phyloP scores from a whole-genome alignment of 2,888 invertebrate genomes.

The Dryocosmus kuriphilus region DNA sequence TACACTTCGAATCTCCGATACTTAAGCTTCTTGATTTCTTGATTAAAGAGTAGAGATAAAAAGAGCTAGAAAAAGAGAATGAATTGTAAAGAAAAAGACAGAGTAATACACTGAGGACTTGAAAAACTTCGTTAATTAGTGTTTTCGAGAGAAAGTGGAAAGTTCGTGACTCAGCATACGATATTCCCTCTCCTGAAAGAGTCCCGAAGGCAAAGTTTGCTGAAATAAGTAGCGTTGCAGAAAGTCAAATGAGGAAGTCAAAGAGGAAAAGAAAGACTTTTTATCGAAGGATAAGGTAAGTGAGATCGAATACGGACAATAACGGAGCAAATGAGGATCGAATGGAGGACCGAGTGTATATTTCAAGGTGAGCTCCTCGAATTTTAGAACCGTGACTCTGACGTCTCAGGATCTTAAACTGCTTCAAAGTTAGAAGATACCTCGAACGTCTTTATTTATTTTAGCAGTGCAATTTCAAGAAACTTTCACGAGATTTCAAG shows the following conservation, averaged over 20 bases:
- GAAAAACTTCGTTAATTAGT: not conserved
- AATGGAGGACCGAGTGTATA: not conserved
- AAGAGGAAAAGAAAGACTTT: not conserved
- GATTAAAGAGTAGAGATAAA: not conserved
- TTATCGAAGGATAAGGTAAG: not conserved
- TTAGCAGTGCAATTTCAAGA: not conserved
- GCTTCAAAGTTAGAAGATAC: not conserved
- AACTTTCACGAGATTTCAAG: not conserved
- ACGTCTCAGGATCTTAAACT: not conserved
- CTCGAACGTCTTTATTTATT: no score
- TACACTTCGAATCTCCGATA: not conserved
- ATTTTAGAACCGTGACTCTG: not conserved
- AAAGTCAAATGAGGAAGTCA: not conserved
- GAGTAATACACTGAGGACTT: not conserved
- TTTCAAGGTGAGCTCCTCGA: not conserved
- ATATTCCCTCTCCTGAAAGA: not conserved
- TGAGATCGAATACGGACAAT: not conserved
- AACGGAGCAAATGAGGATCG: not conserved
- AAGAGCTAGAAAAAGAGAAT: not conserved
- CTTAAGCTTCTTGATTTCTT: not conserved
- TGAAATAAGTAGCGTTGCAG: not conserved
- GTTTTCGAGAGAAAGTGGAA: not conserved
- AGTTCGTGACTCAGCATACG: not conserved
- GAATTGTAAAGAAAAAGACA: not conserved
- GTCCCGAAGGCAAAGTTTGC: not conserved